Conservation (phyloP, 2,888 invertebrate genomes). For the Brachyptera risi region DNA sequence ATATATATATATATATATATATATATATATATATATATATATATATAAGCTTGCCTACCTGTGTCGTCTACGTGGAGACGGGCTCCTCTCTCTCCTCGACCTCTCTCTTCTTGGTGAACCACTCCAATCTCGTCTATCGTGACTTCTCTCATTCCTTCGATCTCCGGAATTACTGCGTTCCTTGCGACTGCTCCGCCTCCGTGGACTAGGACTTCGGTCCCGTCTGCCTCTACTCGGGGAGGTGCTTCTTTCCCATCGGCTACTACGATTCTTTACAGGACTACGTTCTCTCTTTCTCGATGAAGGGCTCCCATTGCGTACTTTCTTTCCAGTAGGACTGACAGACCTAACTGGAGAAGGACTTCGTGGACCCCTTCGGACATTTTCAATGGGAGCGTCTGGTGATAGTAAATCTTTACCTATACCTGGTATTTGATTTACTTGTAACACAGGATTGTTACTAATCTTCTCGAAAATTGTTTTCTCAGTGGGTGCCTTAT, state of each 20-base stretch:
- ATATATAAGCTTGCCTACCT: neutral
- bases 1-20: too few relatives aligned
- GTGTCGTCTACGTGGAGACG: conserved; percentile 16
- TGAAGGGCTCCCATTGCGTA: neutral
- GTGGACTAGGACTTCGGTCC: conserved; percentile 4
- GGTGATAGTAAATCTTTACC: neutral
- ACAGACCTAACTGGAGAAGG: conserved; percentile 14
- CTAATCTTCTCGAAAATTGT: conserved; percentile 3
- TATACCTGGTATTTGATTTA: conserved; percentile 10
- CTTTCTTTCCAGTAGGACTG: neutral
- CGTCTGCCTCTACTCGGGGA: conserved; percentile 7
- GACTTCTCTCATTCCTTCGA: neutral
- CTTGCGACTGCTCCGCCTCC: conserved; percentile 6
- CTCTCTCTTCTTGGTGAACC: conserved; percentile 12
- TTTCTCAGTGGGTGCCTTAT: neutral
- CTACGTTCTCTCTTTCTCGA: conserved; percentile 5
- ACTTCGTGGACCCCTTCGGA: conserved; percentile 19
- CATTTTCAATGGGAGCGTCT: neutral
- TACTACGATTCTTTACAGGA: neutral
- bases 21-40: too few relatives aligned
- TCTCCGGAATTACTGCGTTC: neutral
- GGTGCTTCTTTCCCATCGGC: conserved; percentile 8
- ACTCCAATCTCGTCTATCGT: conserved; percentile 13
- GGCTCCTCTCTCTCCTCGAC: conserved; percentile 12
- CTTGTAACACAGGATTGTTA: conserved; percentile 4